Conservation (phyloP, 1,140 invertebrate genomes). For the Eriocheir sinensis region DNA sequence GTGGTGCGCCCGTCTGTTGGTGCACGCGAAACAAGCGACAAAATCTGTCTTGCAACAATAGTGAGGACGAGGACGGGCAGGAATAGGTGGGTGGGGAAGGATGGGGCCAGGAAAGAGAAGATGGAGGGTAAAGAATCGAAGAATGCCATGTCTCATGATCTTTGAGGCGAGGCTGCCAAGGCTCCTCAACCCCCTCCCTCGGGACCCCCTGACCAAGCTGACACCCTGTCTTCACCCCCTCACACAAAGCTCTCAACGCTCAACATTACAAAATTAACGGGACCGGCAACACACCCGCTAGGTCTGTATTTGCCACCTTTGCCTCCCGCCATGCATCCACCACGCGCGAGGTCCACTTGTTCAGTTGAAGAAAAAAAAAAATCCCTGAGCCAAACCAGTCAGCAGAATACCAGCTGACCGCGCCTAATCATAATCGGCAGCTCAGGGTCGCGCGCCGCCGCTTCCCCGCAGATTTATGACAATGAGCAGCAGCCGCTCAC, state of each 20-base stretch:
- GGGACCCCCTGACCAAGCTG: not conserved
- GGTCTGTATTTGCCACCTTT: too few relatives aligned
- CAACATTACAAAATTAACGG: too few relatives aligned
- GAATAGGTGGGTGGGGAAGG: not conserved
- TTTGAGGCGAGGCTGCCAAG: not conserved
- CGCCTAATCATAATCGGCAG: too few relatives aligned
- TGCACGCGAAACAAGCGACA: too few relatives aligned
- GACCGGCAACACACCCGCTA: not conserved
- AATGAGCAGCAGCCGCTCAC: not conserved
- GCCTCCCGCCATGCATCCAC: not conserved
- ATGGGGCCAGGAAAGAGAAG: not conserved
- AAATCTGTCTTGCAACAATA: too few relatives aligned
- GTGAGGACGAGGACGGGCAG: not conserved
- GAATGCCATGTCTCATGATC: constrained; percentile 23
- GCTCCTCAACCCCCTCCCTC: not conserved
- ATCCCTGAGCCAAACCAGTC: too few relatives aligned
- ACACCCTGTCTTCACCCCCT: not conserved
- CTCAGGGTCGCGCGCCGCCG: not conserved
- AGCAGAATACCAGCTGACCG: not conserved
- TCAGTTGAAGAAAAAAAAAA: not conserved
- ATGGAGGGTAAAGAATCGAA: not conserved
- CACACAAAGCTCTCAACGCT: too few relatives aligned
- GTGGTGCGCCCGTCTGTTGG: too few relatives aligned
- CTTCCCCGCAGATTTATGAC: not conserved
- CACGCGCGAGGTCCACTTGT: not conserved